Base-by-base conservation (phyloP, 1,140 invertebrate genomes). In the Caenorhabditis briggsae region DNA sequence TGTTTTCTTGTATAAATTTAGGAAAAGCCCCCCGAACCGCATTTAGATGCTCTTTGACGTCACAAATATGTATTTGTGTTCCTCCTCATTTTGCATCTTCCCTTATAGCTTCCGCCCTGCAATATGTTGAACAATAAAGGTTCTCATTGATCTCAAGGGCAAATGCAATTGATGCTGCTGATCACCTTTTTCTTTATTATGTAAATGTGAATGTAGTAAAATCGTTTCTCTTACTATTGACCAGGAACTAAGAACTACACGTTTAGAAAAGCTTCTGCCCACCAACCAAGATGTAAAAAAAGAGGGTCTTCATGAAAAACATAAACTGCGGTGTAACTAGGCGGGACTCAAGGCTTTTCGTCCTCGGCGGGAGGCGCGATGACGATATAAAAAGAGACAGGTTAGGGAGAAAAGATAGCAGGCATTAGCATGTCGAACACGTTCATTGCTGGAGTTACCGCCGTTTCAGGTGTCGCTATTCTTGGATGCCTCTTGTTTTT, bases 251-350 rank as follows among this genome's bases (percentile, higher is more conserved):
- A 78, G 8, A 78, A 78, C 70, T 78, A 70, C 64, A 70, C 64
- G 64, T 70, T 70, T 46, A 12, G 59, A 64, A 33, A 23, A 33
- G 3, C 1, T 3, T 33, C 3, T 33, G 33, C 33, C 33, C 33
- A 33, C 56, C 20, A 14, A 12, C 14, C 14, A 78, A 70, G 65
- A 46, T 78, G 70, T 78, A 78, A 78, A 78, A 46, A 50, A 25
- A 23, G 59, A 23, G 23, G 59, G 20, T n/a, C 65, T 46, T 46
- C 9, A 14, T n/a, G 70, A 23, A 78, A 78, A 78, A 50, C n/a
- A 78, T n/a, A 48, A 78, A 78, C 70, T 78, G 70, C 70, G 33
- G 70, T 78, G 70, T 78, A 78, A 78, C 70, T 78, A 78, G 70
- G 70, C 70, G 70, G 70, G 70, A 50, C 70, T 78, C 43, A 70